phyloP scores from a whole-genome alignment of 2,888 invertebrate genomes.

The Dryobotodes eremita region DNA sequence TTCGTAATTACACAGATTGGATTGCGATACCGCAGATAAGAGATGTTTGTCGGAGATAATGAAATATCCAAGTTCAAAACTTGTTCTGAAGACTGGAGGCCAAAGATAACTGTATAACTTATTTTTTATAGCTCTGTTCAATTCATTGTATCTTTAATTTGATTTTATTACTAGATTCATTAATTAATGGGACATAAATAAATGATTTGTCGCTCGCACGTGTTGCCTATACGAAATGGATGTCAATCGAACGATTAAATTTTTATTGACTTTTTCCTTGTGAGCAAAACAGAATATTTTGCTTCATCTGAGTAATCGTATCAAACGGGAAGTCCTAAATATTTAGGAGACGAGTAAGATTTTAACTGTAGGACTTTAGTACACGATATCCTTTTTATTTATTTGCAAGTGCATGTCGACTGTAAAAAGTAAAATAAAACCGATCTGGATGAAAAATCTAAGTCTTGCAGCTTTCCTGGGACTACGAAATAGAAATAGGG shows the following conservation, averaged over 20 bases:
- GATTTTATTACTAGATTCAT: constrained; percentile 43
- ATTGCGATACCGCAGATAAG: constrained; percentile 57
- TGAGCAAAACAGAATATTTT: neutral
- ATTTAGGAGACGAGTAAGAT: neutral
- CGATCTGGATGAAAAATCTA: neutral
- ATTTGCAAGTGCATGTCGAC: neutral
- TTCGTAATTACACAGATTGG: constrained; percentile 55
- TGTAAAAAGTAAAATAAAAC: neutral
- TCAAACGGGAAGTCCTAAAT: neutral
- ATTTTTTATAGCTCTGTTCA: constrained; percentile 50
- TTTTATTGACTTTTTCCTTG: neutral
- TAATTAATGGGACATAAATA: constrained; percentile 50
- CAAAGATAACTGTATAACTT: constrained; percentile 44
- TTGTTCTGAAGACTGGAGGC: constrained; percentile 49
- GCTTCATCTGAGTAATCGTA: neutral
- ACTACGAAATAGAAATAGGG: constrained; percentile 13
- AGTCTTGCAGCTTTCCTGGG: neutral
- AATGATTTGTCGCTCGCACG: constrained; percentile 33
- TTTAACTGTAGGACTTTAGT: neutral
- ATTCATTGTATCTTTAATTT: constrained; percentile 46
- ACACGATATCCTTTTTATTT: neutral
- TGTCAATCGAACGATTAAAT: constrained; percentile 18
- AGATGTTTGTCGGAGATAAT: constrained; percentile 61
- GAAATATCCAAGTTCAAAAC: constrained; percentile 53
- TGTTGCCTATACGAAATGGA: constrained; percentile 6